Evolutionary conservation across 2,113 vertebrate genomes (phyloP), one percentile per base, ranked within the genome.

Genomic region (Prionailurus viverrinus): DNA sequence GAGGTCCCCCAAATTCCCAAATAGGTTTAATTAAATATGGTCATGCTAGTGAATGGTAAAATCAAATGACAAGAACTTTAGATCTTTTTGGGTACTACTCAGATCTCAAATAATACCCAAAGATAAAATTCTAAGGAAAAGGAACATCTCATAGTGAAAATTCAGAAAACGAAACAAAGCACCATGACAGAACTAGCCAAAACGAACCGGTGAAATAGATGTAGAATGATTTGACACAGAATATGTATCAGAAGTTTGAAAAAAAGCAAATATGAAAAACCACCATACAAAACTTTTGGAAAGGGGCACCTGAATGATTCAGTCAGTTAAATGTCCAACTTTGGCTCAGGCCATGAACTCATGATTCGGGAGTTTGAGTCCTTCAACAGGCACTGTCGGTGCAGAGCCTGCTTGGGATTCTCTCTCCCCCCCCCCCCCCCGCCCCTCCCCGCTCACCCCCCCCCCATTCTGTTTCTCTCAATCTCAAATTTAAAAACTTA

Each of bases 41-140:
- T 76, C 76, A 93, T 55, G 29, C 82, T 55, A 21, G 36, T 53
- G 65, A 94, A 90, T 74, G 61, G 74, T 55, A 96, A 41, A 94
- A 65, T 63, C 36, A 93, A 74, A 93, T 25, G 45, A 92, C 78
- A 85, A 76, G 33, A 96, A 81, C 33, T 66, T 92, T 53, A 92
- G 45, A 8, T 45, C 45, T 45, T 45, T 45, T 45, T 45, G 45
- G 45, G 45, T 45, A 45, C 45, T 45, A 94, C 27, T 90, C 15
- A 65, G 29, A 45, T 39, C 68, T 71, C 74, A 94, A 85, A 89
- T 85, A 89, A 94, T 31, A 92, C 3, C 25, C 73, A 83, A 92
- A 76, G 13, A 86, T 58, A 76, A 92, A 96, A 80, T 63, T 91
- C 39, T 63, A 55, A 83, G 23, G 41, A 61, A 93, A 87, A 91